Conservation (phyloP, 2,888 invertebrate genomes). For the Drosophila nigricruria region DNA sequence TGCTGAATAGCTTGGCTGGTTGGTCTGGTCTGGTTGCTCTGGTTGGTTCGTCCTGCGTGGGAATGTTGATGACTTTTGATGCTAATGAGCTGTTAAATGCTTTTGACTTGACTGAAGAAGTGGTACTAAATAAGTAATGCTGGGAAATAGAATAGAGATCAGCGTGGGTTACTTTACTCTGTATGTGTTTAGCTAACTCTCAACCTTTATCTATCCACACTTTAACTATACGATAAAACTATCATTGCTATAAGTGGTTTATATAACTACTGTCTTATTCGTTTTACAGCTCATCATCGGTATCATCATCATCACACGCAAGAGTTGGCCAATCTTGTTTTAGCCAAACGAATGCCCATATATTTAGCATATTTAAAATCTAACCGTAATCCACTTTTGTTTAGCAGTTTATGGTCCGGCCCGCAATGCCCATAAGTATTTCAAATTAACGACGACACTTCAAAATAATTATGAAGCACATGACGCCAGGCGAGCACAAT, state of each 20-base stretch:
- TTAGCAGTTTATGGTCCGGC: conserved; percentile 65
- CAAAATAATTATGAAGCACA: conserved; percentile 81
- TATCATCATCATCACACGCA: background rate
- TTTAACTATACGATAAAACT: too few relatives aligned
- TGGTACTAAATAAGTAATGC: background rate
- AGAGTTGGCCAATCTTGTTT: conserved; percentile 24
- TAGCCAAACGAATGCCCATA: conserved; percentile 15
- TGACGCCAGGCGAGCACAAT: conserved; percentile 39
- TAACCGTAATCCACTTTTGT: conserved; percentile 70
- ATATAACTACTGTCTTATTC: conserved; percentile 2
- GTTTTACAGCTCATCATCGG: conserved; percentile 5
- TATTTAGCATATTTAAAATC: conserved; percentile 77
- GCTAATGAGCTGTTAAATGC: conserved; percentile 69
- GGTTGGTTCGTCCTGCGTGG: conserved; percentile 11
- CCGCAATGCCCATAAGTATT: conserved; percentile 72
- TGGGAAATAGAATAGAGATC: background rate
- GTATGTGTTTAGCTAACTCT: too few relatives aligned
- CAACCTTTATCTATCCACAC: too few relatives aligned
- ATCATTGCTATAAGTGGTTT: background rate
- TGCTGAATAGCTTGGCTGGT: conserved; percentile 13
- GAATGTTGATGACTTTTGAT: conserved; percentile 45
- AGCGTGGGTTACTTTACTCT: too few relatives aligned
- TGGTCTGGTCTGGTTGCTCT: background rate
- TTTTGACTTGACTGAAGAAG: conserved; percentile 15
- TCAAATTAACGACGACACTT: conserved; percentile 79